These are phyloP conservation scores for Pyrgus malvae DNA, from an alignment of 2,888 invertebrate genomes.

Conservation along the genomic window DNA sequence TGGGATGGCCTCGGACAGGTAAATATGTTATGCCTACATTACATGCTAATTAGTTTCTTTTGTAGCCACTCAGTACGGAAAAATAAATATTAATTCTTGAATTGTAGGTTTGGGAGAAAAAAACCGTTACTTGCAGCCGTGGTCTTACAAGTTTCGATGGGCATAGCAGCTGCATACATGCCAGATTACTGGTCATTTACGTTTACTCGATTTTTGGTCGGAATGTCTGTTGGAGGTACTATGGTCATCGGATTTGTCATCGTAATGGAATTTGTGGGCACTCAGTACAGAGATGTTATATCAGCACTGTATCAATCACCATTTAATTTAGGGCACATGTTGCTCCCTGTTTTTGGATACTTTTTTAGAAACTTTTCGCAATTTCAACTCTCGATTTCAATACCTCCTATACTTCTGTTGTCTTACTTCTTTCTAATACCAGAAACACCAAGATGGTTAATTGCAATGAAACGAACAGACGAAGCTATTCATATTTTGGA, in stretches of 20 bases:
- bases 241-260: conserved; percentile 86
- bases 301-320: conserved; percentile 86
- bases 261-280: conserved; percentile 86
- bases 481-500: conserved; percentile 84
- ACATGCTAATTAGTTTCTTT: conserved; percentile 3
- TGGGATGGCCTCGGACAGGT: conserved; percentile 89
- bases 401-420: conserved; percentile 81
- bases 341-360: conserved; percentile 83
- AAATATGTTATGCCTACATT: conserved; percentile 36
- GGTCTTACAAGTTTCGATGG: conserved; percentile 85
- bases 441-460: conserved; percentile 91
- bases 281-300: conserved; percentile 76
- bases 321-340: conserved; percentile 86
- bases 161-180: conserved; percentile 85
- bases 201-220: conserved; percentile 85
- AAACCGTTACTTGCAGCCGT: conserved; percentile 87
- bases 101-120: conserved; percentile 87
- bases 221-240: conserved; percentile 89
- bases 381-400: conserved; percentile 85
- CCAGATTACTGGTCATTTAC: conserved; percentile 84
- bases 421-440: conserved; percentile 86
- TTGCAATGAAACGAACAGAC: conserved; percentile 86
- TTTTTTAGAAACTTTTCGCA: conserved; percentile 84
- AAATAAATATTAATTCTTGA: not conserved
- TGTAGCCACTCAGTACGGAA: no score